Evolutionary conservation across 2,797 vertebrate genomes (phyloP).

Genomic region (Sphaeramia orbicularis): DNA sequence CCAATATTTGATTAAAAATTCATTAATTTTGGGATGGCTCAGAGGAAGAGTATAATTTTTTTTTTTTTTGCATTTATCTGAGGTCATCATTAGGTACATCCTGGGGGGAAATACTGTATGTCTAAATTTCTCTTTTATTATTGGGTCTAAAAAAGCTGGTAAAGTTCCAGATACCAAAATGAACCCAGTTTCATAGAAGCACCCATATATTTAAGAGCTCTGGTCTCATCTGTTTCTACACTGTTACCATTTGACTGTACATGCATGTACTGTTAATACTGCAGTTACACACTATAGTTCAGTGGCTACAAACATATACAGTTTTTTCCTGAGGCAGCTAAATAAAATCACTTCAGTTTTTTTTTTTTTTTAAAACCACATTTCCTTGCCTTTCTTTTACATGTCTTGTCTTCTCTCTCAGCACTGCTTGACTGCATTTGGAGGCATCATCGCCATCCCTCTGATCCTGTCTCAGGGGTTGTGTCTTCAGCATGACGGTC

Average conservation of each 20-base stretch:
- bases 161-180: too few relatives aligned
- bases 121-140: too few relatives aligned
- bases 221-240: background rate
- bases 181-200: too few relatives aligned
- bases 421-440: slow-evolving; percentile 97
- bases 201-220: background rate
- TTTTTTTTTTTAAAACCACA: background rate
- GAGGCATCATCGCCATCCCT: slow-evolving; percentile 93
- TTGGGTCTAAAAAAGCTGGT: too few relatives aligned
- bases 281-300: background rate
- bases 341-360: background rate
- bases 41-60: too few relatives aligned
- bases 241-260: background rate
- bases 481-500: slow-evolving; percentile 92
- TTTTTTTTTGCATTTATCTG: too few relatives aligned
- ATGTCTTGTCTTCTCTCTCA: slow-evolving; percentile 61
- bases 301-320: background rate
- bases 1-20: too few relatives aligned
- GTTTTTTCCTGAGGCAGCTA: background rate
- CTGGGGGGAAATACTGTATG: too few relatives aligned
- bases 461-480: slow-evolving; percentile 92
- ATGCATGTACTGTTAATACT: too few relatives aligned
- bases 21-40: too few relatives aligned
- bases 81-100: too few relatives aligned
- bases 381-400: background rate